phyloP scores from a whole-genome alignment of 2,888 invertebrate species.

The Zeuzera pyrina region DNA sequence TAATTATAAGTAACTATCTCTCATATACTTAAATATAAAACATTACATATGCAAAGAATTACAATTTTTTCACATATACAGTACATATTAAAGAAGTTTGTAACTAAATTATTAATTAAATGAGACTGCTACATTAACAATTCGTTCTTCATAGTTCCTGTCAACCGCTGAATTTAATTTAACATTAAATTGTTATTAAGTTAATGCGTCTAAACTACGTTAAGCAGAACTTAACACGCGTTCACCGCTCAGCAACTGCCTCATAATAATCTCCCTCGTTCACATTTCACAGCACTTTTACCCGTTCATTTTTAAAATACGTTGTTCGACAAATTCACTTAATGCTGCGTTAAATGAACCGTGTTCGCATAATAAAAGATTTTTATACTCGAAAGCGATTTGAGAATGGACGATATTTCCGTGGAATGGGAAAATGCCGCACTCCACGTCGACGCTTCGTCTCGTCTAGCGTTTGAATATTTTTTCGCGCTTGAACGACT shows the following conservation, averaged over 20 bases:
- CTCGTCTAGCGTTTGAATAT: constrained; percentile 35
- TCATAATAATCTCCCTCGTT: constrained; percentile 29
- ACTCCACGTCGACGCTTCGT: constrained; percentile 35
- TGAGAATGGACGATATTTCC: constrained; percentile 59
- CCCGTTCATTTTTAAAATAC: constrained; percentile 63
- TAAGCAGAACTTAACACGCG: constrained; percentile 33
- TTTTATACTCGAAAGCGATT: constrained; percentile 66
- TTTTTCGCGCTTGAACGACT: constrained; percentile 39
- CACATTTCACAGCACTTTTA: constrained; percentile 51
- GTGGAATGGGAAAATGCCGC: constrained; percentile 40
- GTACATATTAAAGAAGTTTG: too few species aligned
- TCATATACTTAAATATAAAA: too few species aligned
- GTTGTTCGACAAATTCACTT: constrained; percentile 70
- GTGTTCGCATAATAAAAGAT: constrained; percentile 69
- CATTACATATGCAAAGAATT: too few species aligned
- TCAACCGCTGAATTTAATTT: constrained; percentile 7
- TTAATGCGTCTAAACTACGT: constrained; percentile 17
- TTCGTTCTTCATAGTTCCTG: neutral
- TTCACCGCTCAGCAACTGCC: constrained; percentile 23
- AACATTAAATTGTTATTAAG: constrained; percentile 6
- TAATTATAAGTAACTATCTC: too few species aligned
- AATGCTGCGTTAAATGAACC: constrained; percentile 69
- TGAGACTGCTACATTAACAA: neutral
- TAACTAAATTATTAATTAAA: too few species aligned
- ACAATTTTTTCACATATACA: too few species aligned